phyloP scores from a whole-genome alignment of 2,113 vertebrate species.

The Tenrec ecaudatus region DNA sequence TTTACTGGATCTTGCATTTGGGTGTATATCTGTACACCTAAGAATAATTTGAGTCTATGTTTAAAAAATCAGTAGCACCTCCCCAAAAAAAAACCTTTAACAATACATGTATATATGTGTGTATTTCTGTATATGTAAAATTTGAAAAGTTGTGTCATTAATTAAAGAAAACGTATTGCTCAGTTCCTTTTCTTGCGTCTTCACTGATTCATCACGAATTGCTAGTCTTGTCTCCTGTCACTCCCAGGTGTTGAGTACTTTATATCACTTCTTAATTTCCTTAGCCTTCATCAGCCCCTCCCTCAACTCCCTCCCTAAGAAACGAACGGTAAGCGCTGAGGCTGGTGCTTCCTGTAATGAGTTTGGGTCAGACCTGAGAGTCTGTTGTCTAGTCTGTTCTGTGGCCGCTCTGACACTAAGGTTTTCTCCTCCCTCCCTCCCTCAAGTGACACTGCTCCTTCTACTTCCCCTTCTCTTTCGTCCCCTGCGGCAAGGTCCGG shows the following conservation, averaged over 20 bases:
- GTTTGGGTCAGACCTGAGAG: neutral
- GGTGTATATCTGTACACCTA: neutral
- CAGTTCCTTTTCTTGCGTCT: neutral
- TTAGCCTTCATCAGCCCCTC: neutral
- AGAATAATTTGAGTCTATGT: constrained; percentile 23
- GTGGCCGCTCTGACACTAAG: neutral
- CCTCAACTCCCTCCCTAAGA: neutral
- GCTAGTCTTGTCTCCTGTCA: neutral
- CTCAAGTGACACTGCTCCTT: neutral
- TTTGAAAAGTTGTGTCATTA: constrained; percentile 28
- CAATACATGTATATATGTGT: neutral
- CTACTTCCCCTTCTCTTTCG: neutral
- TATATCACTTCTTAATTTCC: neutral
- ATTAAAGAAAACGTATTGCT: neutral
- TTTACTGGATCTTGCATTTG: constrained; percentile 3
- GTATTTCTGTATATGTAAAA: neutral
- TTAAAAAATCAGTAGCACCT: constrained; percentile 14
- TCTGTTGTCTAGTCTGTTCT: neutral
- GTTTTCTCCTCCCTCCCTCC: neutral
- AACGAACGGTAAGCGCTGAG: neutral
- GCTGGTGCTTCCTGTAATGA: neutral
- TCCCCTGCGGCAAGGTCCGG: neutral
- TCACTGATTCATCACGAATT: neutral
- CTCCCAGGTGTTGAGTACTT: neutral
- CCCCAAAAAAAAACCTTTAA: neutral